These are phyloP conservation scores for Xanthorhoe spadicearia DNA, from an alignment of 2,888 invertebrate genomes.

Conservation along the genomic window DNA sequence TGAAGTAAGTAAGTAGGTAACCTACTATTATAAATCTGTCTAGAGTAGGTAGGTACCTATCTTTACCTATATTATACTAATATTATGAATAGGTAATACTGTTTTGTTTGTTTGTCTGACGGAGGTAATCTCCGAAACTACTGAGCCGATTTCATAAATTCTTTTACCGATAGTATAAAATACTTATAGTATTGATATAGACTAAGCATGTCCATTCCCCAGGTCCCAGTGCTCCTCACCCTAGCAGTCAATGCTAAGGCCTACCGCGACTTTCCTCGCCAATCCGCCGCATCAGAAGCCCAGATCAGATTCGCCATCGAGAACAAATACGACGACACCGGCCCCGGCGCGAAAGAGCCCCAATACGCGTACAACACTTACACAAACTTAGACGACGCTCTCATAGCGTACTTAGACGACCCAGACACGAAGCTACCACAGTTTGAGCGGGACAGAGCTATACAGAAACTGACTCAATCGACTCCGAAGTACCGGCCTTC, in stretches of 20 bases:
- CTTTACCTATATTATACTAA: no score
- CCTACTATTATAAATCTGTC: no score
- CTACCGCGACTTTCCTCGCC: conserved; percentile 25
- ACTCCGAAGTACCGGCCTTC: conserved; percentile 5
- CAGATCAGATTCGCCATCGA: conserved; percentile 76
- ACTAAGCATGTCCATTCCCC: conserved; percentile 24
- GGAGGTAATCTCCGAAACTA: no score
- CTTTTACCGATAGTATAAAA: no score
- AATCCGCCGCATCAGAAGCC: conserved; percentile 67
- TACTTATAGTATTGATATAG: no score
- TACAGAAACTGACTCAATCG: conserved; percentile 48
- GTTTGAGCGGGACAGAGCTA: conserved; percentile 58
- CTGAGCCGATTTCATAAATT: no score
- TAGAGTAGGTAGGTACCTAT: no score
- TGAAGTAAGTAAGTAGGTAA: no score
- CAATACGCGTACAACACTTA: conserved; percentile 71
- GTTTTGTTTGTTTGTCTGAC: no score
- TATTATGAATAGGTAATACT: no score
- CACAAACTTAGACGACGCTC: conserved; percentile 67
- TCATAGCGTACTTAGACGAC: conserved; percentile 68
- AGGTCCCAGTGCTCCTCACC: conserved; percentile 55
- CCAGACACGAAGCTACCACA: conserved; percentile 74
- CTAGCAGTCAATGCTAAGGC: conserved; percentile 46
- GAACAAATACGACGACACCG: conserved; percentile 78
- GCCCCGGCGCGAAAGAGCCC: conserved; percentile 69